Percentiles rank a stretch among this genome's conserved stretches.
Conservation (phyloP, 2,113 vertebrate species). For the Hassar affinis region DNA sequence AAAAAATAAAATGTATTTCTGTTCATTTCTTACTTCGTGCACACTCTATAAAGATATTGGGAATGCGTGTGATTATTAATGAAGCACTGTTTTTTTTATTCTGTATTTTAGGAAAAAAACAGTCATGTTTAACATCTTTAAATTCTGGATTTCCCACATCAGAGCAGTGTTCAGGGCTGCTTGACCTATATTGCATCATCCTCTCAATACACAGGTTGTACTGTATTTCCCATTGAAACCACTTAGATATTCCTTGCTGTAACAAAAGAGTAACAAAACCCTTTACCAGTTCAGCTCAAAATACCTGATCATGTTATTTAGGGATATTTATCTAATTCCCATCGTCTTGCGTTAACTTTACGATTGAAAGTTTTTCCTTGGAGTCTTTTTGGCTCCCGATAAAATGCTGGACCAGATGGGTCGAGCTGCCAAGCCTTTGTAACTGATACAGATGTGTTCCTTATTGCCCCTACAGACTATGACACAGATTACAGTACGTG, state of each 20-base stretch:
- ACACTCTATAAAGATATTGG: background rate
- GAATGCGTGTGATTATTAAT: background rate
- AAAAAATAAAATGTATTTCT: too few relatives aligned
- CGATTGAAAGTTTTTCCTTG: background rate
- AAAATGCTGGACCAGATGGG: background rate
- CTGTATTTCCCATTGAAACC: background rate
- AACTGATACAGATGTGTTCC: background rate
- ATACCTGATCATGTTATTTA: background rate
- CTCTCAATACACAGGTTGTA: background rate
- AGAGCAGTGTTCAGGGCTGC: background rate
- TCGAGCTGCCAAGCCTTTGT: background rate
- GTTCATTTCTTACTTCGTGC: too few relatives aligned
- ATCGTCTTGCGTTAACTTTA: background rate
- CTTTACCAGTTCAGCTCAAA: background rate
- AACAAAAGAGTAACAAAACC: background rate
- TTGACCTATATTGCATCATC: background rate
- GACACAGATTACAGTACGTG: background rate
- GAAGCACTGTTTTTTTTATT: background rate
- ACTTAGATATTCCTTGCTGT: background rate
- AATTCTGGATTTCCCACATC: background rate
- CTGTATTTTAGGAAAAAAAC: background rate
- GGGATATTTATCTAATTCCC: background rate
- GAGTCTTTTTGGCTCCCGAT: background rate
- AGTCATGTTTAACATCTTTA: background rate
- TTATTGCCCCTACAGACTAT: slow-evolving; percentile 21